A percentile compares a stretch with the other conserved stretches of the same genome.
These are phyloP conservation scores for Drosophila neonasuta DNA, from an alignment of 2,888 invertebrate species.

Conservation along the genomic window DNA sequence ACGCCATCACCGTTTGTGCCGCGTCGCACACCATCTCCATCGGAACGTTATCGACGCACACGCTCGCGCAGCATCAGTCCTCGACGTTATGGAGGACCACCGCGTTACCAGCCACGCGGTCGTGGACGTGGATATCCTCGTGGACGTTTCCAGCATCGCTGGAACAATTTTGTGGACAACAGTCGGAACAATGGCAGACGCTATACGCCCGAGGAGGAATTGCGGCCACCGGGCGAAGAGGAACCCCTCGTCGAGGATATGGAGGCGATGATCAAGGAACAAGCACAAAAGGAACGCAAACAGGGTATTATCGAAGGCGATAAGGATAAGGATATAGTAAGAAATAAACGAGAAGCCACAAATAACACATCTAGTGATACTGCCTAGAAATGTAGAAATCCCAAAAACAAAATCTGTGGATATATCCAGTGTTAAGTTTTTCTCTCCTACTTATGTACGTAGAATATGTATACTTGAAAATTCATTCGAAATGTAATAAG, in stretches of 20 bases:
- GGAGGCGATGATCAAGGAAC: slow-evolving; percentile 84
- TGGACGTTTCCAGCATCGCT: slow-evolving; percentile 45
- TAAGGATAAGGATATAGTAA: slow-evolving; percentile 83
- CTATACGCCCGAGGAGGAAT: slow-evolving; percentile 82
- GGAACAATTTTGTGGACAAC: slow-evolving; percentile 37
- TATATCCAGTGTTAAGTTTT: slow-evolving; percentile 46
- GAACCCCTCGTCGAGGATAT: slow-evolving; percentile 83
- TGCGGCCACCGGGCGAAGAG: slow-evolving; percentile 67
- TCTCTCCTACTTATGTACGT: slow-evolving; percentile 26
- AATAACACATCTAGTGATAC: slow-evolving; percentile 24
- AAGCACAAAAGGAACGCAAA: slow-evolving; percentile 84
- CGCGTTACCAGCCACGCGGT: slow-evolving; percentile 81
- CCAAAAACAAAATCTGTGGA: not conserved
- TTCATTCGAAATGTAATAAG: slow-evolving; percentile 36
- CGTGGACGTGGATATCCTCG: slow-evolving; percentile 73
- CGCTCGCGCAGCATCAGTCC: slow-evolving; percentile 74
- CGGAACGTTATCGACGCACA: slow-evolving; percentile 35
- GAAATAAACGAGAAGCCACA: slow-evolving; percentile 58
- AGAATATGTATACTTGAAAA: slow-evolving; percentile 37
- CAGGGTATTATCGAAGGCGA: slow-evolving; percentile 84
- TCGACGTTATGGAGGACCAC: slow-evolving; percentile 51
- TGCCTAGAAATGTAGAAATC: slow-evolving; percentile 23
- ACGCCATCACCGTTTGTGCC: slow-evolving; percentile 83
- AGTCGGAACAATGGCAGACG: slow-evolving; percentile 28
- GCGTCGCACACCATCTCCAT: slow-evolving; percentile 66